Percentiles rank a stretch among this genome's conserved stretches.
Evolutionary conservation across 2,888 invertebrate species (phyloP).

Genomic region (Erpobdella octoculata): DNA sequence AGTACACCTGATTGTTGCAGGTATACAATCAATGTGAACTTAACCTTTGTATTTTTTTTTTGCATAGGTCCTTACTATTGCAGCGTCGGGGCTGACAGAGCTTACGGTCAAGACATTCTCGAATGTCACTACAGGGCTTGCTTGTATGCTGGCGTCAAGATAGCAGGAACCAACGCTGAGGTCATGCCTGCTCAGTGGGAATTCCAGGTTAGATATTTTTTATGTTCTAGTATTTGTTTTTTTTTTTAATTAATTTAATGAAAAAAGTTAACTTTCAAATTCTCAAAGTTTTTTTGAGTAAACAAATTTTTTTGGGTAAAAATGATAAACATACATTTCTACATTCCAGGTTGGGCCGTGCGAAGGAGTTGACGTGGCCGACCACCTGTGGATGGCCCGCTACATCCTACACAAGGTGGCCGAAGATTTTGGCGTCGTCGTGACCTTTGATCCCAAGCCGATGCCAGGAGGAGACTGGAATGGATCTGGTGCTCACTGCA

Average conservation of each 20-base stretch:
- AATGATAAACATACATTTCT: too few species aligned
- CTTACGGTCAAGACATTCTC: slow-evolving; percentile 88
- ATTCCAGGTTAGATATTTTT: slow-evolving; percentile 35
- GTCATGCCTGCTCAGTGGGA: slow-evolving; percentile 83
- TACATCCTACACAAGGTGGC: slow-evolving; percentile 54
- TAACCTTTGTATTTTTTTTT: too few species aligned
- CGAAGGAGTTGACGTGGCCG: slow-evolving; percentile 65
- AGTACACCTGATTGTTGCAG: too few species aligned
- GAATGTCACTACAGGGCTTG: slow-evolving; percentile 92
- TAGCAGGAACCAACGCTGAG: slow-evolving; percentile 90
- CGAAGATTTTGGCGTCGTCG: slow-evolving; percentile 56
- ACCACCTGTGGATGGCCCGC: slow-evolving; percentile 55
- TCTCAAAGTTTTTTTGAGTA: too few species aligned
- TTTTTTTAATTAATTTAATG: background rate
- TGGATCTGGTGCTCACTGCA: slow-evolving; percentile 80
- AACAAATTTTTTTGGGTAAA: too few species aligned
- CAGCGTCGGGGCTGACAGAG: slow-evolving; percentile 89
- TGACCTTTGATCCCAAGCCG: slow-evolving; percentile 56
- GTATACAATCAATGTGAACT: too few species aligned
- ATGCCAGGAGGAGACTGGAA: slow-evolving; percentile 54
- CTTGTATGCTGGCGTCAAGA: slow-evolving; percentile 83
- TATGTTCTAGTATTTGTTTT: background rate
- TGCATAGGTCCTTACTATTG: slow-evolving; percentile 88
- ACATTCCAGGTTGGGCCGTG: slow-evolving; percentile 73
- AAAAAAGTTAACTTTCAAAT: background rate